Percentiles rank a stretch among this genome's conserved stretches.
These are phyloP conservation scores for Monoplex corrugatus DNA, from an alignment of 2,888 invertebrate species.

Conservation along the genomic window DNA sequence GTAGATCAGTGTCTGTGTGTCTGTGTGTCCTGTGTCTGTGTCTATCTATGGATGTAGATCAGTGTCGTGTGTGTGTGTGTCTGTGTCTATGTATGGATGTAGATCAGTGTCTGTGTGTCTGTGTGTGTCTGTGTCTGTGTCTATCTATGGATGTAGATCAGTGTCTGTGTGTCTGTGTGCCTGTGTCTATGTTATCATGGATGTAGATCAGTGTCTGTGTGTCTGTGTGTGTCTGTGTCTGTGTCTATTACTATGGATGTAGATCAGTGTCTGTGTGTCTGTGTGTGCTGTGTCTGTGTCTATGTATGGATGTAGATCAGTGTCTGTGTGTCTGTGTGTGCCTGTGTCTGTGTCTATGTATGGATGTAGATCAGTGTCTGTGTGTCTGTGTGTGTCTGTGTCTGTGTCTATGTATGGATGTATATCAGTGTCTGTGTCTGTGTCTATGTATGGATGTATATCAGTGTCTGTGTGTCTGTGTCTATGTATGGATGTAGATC, in stretches of 20 bases:
- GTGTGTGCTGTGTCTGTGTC: neutral
- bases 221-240: neutral
- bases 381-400: neutral
- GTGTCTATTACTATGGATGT: neutral
- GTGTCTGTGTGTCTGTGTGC: neutral
- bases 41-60: too few relatives aligned
- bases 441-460: too few relatives aligned
- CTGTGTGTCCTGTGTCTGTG: too few relatives aligned
- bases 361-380: too few relatives aligned
- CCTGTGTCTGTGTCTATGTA: neutral
- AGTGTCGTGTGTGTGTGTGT: neutral
- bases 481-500: neutral
- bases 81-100: neutral
- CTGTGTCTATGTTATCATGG: neutral
- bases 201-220: neutral
- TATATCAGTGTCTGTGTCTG: neutral
- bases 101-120: too few relatives aligned
- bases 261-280: neutral
- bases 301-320: too few relatives aligned
- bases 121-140: neutral
- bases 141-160: neutral
- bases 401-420: neutral
- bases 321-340: neutral
- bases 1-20: too few relatives aligned
- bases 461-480: too few relatives aligned